These are phyloP conservation scores for Trematocara macrostoma DNA, from an alignment of 2,113 vertebrate genomes.

Conservation along the genomic window DNA sequence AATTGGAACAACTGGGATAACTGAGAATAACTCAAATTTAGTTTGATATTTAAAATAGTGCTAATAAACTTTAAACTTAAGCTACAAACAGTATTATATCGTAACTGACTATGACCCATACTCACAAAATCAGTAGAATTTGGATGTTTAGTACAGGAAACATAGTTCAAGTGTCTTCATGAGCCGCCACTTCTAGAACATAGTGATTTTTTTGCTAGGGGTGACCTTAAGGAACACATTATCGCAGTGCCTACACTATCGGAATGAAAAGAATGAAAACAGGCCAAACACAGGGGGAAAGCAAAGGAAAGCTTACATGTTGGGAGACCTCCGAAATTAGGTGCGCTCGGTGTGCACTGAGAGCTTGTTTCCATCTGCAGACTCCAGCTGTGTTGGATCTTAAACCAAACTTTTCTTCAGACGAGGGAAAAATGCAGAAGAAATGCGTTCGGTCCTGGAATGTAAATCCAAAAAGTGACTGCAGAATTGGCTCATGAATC, in stretches of 20 bases:
- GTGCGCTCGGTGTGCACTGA: constrained; percentile 9
- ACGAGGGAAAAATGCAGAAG: not conserved
- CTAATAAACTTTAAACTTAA: not conserved
- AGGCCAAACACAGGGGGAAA: not conserved
- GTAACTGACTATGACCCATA: not conserved
- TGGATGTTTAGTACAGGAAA: not conserved
- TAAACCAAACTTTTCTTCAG: constrained; percentile 58
- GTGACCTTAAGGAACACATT: constrained; percentile 15
- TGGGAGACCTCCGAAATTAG: constrained; percentile 22
- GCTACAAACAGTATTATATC: not conserved
- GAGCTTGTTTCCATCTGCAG: constrained; percentile 45
- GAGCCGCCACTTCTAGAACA: not conserved
- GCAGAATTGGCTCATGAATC: not conserved
- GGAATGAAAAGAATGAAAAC: constrained; percentile 28
- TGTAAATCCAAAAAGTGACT: not conserved
- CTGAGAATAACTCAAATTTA: no score
- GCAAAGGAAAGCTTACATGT: constrained; percentile 48
- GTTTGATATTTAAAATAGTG: not conserved
- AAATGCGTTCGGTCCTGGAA: not conserved
- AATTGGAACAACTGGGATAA: not conserved
- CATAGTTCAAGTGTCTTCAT: not conserved
- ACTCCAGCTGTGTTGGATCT: constrained; percentile 34
- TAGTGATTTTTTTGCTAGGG: constrained; percentile 13
- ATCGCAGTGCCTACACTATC: constrained; percentile 19
- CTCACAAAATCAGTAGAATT: no score